Percentiles rank a stretch among this genome's conserved stretches.
These are phyloP conservation scores for Siphonodentalium dalli DNA, from an alignment of 2,888 invertebrate species.

Conservation along the genomic window DNA sequence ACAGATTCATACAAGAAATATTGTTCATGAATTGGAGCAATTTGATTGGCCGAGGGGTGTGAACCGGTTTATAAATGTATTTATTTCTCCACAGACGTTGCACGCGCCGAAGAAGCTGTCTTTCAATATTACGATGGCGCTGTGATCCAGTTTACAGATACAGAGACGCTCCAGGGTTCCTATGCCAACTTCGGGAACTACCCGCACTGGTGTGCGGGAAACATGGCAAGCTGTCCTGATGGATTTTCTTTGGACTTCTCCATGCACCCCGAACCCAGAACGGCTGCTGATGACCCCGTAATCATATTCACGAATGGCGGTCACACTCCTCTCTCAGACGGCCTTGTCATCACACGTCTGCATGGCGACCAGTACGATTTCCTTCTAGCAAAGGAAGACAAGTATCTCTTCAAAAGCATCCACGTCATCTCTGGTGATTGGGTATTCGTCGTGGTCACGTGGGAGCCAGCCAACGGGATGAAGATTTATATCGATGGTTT, in stretches of 20 bases:
- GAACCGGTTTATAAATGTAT: too few species aligned
- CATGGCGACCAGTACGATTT: slow-evolving; percentile 54
- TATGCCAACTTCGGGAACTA: slow-evolving; percentile 44
- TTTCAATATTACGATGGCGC: too few species aligned
- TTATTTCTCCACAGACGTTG: too few species aligned
- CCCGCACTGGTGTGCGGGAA: slow-evolving; percentile 59
- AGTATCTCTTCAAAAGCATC: slow-evolving; percentile 42
- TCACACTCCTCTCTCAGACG: slow-evolving; percentile 47
- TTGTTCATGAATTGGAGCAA: too few species aligned
- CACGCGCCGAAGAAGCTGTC: too few species aligned
- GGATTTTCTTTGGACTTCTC: slow-evolving; percentile 50
- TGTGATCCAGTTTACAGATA: too few species aligned
- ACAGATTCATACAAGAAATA: too few species aligned
- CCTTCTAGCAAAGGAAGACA: slow-evolving; percentile 39
- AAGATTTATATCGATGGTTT: slow-evolving; percentile 48
- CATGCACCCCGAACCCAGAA: slow-evolving; percentile 34
- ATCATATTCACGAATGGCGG: slow-evolving; percentile 53
- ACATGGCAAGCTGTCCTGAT: slow-evolving; percentile 43
- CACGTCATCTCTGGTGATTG: slow-evolving; percentile 33
- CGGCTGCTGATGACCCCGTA: slow-evolving; percentile 27
- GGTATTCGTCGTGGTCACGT: slow-evolving; percentile 39
- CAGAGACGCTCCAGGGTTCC: slow-evolving; percentile 32
- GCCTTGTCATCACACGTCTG: slow-evolving; percentile 49
- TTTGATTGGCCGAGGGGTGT: too few species aligned
- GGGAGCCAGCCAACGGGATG: slow-evolving; percentile 34